Evolutionary conservation across 2,113 vertebrate genomes (phyloP).

Genomic region (Crotalus tigris): DNA sequence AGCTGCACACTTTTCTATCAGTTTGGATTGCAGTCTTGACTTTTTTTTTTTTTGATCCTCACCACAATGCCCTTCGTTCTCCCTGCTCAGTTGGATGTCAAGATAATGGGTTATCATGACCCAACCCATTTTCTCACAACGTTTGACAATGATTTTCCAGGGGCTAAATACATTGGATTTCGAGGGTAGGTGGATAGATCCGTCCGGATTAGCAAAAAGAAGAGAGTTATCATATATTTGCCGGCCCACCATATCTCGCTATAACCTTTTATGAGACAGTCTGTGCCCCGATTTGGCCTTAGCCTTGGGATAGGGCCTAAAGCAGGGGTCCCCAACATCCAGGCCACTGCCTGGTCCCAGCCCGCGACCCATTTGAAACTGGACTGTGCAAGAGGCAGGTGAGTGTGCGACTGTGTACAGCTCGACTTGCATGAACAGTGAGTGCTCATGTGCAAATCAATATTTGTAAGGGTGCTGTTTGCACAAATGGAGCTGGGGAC

Average conservation of each 20-base stretch:
- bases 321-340: no score
- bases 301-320: no score
- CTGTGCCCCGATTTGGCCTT: not conserved
- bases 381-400: no score
- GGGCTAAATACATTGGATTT: not conserved
- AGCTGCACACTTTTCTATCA: not conserved
- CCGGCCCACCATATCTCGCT: no score
- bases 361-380: no score
- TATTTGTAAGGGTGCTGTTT: no score
- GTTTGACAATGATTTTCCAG: not conserved
- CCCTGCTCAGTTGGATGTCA: not conserved
- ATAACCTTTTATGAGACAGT: not conserved
- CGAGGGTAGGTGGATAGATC: not conserved
- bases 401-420: fast-evolving
- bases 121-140: not conserved
- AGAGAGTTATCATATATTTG: not conserved
- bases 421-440: no score
- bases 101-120: no score
- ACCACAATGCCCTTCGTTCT: not conserved
- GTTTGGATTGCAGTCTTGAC: not conserved
- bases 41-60: not conserved
- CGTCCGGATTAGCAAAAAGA: not conserved
- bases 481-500: no score
- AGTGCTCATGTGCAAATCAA: no score
- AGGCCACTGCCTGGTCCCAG: no score